Conservation (phyloP, 2,888 invertebrate genomes). For the Thymelicus sylvestris region DNA sequence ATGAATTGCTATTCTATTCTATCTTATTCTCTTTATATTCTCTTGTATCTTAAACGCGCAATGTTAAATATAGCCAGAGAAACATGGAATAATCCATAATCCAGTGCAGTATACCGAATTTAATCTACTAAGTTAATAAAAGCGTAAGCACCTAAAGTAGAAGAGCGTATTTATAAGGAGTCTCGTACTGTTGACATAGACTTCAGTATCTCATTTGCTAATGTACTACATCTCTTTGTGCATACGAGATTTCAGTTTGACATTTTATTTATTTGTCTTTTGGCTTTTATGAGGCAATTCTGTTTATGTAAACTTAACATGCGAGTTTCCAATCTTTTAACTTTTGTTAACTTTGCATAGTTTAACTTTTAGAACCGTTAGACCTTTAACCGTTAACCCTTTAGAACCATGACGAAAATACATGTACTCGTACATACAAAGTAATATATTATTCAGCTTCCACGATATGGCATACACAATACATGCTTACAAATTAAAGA, state of each 20-base stretch:
- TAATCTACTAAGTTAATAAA: not conserved
- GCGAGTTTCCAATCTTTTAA: not conserved
- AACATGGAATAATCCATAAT: no score
- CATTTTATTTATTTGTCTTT: constrained; percentile 18
- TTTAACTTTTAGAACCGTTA: no score
- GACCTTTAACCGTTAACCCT: no score
- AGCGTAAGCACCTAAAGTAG: not conserved
- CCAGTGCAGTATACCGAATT: not conserved
- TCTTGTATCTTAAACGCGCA: no score
- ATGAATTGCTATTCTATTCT: no score
- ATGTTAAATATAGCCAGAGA: no score
- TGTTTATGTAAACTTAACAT: not conserved
- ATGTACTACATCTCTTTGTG: constrained; percentile 23
- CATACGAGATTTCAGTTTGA: constrained; percentile 18
- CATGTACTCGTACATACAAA: no score
- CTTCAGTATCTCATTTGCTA: constrained; percentile 1
- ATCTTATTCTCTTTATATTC: no score
- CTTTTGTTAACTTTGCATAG: not conserved
- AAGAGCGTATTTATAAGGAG: not conserved
- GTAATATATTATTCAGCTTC: no score
- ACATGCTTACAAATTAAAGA: no score
- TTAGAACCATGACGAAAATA: no score
- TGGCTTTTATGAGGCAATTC: not conserved
- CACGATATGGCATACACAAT: no score
- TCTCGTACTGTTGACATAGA: not conserved